phyloP scores from a whole-genome alignment of 2,113 vertebrate species.

The Ophiodon elongatus region DNA sequence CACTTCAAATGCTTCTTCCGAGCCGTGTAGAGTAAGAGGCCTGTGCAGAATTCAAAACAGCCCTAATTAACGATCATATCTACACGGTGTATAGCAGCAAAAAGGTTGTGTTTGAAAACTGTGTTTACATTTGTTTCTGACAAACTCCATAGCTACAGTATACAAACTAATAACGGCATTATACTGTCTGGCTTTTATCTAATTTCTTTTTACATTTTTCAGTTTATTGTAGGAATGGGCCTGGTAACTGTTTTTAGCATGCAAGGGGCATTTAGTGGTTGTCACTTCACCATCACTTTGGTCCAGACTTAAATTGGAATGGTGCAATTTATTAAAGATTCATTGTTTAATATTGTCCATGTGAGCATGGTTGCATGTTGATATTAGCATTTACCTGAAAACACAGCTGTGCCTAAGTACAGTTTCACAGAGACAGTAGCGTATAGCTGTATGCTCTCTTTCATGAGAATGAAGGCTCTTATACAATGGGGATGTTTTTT shows the following conservation, averaged over 20 bases:
- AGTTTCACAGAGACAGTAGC: too few relatives aligned
- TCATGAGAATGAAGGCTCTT: too few relatives aligned
- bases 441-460: too few relatives aligned
- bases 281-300: neutral
- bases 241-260: neutral
- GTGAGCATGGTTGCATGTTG: too few relatives aligned
- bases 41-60: neutral
- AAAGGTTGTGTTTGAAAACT: neutral
- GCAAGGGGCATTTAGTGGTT: neutral
- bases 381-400: too few relatives aligned
- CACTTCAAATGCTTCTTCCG: neutral
- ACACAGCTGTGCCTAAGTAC: too few relatives aligned
- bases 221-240: neutral
- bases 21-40: neutral
- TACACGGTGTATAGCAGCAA: neutral
- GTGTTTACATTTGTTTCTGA: neutral
- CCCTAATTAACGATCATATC: neutral
- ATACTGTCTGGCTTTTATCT: neutral
- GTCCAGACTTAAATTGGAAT: neutral
- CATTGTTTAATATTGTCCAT: too few relatives aligned
- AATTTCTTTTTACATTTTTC: neutral
- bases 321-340: neutral
- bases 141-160: neutral
- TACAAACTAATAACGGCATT: neutral
- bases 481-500: too few relatives aligned